Percentiles rank a stretch among this genome's conserved stretches.
Evolutionary conservation across 2,113 vertebrate genomes (phyloP).

Genomic region (Nannospalax galili): DNA sequence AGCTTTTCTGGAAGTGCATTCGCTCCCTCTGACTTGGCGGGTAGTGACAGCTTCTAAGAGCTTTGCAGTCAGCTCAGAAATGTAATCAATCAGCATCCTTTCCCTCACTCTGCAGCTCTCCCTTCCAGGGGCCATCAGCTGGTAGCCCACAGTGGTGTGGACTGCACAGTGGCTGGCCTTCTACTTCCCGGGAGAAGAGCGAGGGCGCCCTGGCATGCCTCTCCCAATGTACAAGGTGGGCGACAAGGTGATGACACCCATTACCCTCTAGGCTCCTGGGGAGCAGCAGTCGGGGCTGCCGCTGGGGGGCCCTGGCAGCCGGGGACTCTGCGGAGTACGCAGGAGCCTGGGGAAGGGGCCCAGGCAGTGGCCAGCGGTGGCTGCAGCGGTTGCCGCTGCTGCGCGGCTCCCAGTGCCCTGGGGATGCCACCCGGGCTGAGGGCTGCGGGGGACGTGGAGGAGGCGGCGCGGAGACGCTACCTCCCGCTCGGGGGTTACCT

Average conservation of each 20-base stretch:
- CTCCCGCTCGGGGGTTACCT: conserved; percentile 43
- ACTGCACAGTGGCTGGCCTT: neutral
- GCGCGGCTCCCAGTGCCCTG: neutral
- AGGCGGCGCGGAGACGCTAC: neutral
- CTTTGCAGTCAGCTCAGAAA: conserved; percentile 58
- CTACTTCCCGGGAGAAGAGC: neutral
- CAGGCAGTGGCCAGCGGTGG: neutral
- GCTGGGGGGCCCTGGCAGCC: conserved; percentile 18
- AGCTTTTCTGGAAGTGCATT: conserved; percentile 53
- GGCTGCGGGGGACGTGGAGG: neutral
- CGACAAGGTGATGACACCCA: conserved; percentile 48
- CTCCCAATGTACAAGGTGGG: conserved; percentile 61
- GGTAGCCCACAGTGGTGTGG: conserved; percentile 19
- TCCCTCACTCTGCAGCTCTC: neutral
- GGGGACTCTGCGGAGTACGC: neutral
- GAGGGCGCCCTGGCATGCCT: neutral
- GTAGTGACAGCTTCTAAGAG: conserved; percentile 54
- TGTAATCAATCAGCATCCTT: conserved; percentile 36
- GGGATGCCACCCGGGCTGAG: neutral
- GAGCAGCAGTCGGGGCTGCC: neutral
- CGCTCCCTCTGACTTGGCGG: conserved; percentile 45
- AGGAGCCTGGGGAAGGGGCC: neutral
- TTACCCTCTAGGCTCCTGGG: neutral
- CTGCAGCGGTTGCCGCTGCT: neutral
- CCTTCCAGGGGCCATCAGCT: neutral